Evolutionary conservation across 2,797 vertebrate species (phyloP).

Genomic region (Holocentrus rufus): DNA sequence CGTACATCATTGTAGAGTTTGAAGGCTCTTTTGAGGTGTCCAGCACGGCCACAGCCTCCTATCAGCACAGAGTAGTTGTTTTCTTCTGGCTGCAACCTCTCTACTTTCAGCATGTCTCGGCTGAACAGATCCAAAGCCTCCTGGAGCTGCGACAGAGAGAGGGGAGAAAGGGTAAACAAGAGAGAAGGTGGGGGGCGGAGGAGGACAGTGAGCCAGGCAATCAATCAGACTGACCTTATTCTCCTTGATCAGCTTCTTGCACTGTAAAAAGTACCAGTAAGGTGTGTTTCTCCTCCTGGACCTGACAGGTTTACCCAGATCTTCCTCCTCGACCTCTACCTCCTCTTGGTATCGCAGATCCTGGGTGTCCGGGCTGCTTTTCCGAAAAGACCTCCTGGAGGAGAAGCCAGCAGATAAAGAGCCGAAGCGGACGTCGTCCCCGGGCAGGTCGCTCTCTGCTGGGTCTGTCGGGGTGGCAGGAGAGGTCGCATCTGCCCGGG

Average conservation of each 20-base stretch:
- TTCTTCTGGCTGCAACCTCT: constrained; percentile 87
- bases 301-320: constrained; percentile 12
- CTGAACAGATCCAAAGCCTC: constrained; percentile 92
- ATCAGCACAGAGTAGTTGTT: constrained; percentile 93
- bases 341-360: constrained; percentile 65
- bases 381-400: constrained; percentile 82
- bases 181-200: not conserved
- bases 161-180: not conserved
- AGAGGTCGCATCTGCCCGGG: not conserved
- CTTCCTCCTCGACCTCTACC: constrained; percentile 50
- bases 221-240: constrained; percentile 82
- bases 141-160: constrained; percentile 78
- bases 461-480: not conserved
- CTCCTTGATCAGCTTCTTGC: constrained; percentile 88
- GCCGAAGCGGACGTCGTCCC: constrained; percentile 83
- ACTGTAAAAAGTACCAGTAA: constrained; percentile 93
- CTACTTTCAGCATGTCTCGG: constrained; percentile 89
- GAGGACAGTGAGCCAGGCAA: not conserved
- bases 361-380: constrained; percentile 74
- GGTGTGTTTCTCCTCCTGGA: constrained; percentile 82
- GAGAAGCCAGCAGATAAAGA: constrained; percentile 79
- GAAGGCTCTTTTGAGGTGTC: constrained; percentile 93
- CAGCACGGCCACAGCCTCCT: constrained; percentile 90
- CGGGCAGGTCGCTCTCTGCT: constrained; percentile 31
- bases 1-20: constrained; percentile 91